Evolutionary conservation across 2,797 vertebrate genomes (phyloP), one percentile per base, ranked within the genome.

Genomic region (Hapalemur alaotrensis): DNA sequence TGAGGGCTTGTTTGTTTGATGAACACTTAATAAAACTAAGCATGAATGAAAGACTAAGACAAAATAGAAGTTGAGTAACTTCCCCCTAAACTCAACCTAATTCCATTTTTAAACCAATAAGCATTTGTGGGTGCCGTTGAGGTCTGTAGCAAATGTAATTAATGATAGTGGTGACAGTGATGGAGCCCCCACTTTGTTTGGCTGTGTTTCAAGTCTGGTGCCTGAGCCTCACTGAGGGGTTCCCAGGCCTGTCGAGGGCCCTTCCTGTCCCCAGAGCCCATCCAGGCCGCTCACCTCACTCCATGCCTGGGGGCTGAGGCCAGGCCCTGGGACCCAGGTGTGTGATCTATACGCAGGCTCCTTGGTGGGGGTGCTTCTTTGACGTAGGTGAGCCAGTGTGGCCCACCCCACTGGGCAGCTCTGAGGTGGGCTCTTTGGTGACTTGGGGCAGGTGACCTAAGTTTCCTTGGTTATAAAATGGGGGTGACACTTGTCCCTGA

Each of bases 391-490:
- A 76, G 25, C 38, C 57, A 20, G 41, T 11, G 30, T 4, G 7
- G 46, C 22, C 52, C 32, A 57, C 22, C 30, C 13, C 38, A 54
- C 41, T 28, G 3, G 25, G 32, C 3, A 30, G 20, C 69, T 73
- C 48, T 75, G n/a, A 79, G 67, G 78, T 41, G 65, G 50, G 79
- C 14, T 32, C 23, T 67, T 78, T 15, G 35, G 57, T 85, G 70
- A 65, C 43, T 73, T 10, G 0, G 18, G 41, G 30, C 4, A 38
- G 25, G 23, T 6, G 50, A 35, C 32, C 8, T 95, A 54, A 41
- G 67, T 95, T 81, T 93, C 61, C 76, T 82, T 73, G 76, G 20
- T n/a, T 93, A n/a, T 87, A 32, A 83, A 92, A 76, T 57, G 59
- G 57, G 25, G 43, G 4, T 85, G 41, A 80, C 1, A 6, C 8